These are phyloP conservation scores for Drosophila formosana DNA, from an alignment of 2,888 invertebrate genomes.

Conservation along the genomic window DNA sequence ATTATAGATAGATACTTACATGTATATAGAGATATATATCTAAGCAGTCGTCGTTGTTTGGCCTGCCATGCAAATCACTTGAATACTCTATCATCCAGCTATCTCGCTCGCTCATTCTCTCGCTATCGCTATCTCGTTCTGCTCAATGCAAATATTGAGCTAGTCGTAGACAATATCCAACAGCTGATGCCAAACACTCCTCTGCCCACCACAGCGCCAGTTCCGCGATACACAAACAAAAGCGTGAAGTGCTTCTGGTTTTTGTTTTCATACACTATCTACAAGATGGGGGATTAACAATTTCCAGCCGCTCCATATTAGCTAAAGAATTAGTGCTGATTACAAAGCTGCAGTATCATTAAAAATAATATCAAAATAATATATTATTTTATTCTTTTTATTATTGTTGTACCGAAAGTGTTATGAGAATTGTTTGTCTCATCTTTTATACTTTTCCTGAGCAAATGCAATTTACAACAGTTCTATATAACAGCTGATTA, in stretches of 20 bases:
- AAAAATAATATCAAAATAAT: not conserved
- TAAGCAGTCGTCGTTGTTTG: not conserved
- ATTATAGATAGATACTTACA: slow-evolving; percentile 48
- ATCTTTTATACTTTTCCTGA: too few relatives aligned
- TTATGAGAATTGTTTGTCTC: too few relatives aligned
- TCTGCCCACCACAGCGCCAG: not conserved
- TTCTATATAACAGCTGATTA: too few relatives aligned
- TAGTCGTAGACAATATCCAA: slow-evolving; percentile 40
- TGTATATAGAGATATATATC: slow-evolving; percentile 1
- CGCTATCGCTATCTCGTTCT: slow-evolving; percentile 1
- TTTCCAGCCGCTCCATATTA: not conserved
- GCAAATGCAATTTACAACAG: too few relatives aligned
- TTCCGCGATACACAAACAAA: slow-evolving; percentile 17
- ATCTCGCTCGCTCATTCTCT: not conserved
- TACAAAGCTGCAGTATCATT: not conserved
- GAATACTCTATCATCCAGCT: slow-evolving; percentile 12
- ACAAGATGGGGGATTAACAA: not conserved
- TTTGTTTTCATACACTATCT: slow-evolving; percentile 28
- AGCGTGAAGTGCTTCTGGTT: slow-evolving; percentile 43
- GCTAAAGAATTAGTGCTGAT: not conserved
- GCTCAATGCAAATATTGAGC: slow-evolving; percentile 52
- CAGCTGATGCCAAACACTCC: slow-evolving; percentile 54
- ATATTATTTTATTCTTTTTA: not conserved
- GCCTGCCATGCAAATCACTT: slow-evolving; percentile 47
- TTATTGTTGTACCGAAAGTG: too few relatives aligned